Evolutionary conservation across 2,797 vertebrate genomes (phyloP).

Genomic region (Pyrocephalus nanus): DNA sequence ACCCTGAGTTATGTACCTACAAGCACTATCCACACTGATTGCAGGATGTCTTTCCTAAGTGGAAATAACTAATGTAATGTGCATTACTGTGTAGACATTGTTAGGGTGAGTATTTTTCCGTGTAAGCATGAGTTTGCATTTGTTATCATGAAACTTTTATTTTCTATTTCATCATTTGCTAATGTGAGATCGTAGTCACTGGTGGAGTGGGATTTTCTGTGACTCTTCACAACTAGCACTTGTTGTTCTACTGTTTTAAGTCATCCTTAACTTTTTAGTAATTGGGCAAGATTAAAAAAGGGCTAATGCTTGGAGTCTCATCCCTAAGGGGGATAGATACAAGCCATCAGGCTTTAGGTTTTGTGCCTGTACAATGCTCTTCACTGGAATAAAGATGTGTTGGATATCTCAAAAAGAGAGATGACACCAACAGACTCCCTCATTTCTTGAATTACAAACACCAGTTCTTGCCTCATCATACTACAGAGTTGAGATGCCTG

Average conservation of each 20-base stretch:
- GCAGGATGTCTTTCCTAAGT: neutral
- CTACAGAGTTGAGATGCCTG: neutral
- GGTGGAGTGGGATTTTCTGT: neutral
- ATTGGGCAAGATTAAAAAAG: neutral
- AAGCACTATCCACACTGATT: neutral
- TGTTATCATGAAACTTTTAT: neutral
- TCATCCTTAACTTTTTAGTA: neutral
- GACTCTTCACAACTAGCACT: neutral
- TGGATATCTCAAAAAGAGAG: neutral
- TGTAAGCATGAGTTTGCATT: neutral
- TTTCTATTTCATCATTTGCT: neutral
- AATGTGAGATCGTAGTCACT: neutral
- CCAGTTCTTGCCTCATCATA: neutral
- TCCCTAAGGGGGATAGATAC: neutral
- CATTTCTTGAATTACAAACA: neutral
- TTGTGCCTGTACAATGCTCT: neutral
- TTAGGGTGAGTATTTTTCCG: neutral
- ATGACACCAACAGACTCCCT: neutral
- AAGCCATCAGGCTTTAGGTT: neutral
- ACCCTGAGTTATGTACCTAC: neutral
- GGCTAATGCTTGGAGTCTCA: neutral
- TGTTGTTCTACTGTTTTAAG: neutral
- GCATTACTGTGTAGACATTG: neutral
- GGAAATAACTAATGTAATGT: neutral
- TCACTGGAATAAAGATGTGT: neutral